Base-by-base conservation (phyloP, 2,797 vertebrate genomes). In the Aulostomus chinensis region DNA sequence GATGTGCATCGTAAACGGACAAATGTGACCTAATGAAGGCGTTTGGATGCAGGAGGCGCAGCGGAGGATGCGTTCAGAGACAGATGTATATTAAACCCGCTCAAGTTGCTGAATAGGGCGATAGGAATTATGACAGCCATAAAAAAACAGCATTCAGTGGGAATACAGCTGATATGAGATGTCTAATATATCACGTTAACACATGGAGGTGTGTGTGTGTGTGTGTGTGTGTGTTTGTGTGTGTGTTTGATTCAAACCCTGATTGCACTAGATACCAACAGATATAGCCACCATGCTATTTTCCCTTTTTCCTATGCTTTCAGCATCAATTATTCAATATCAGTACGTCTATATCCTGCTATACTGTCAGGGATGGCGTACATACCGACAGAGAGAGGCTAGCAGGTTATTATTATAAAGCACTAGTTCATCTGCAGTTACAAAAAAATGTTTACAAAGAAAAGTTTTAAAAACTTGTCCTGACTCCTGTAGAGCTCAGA, bases 321-420 rank as follows among this genome's bases (percentile, higher is more conserved):
- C 64, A 66, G 21, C 73, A 84, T 89, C 38, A 76, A 86, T 85
- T 70, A 86, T 87, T 87, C 60, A 86, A n/a, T 30, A 53, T 29
- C 13, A 39, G 20, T 8, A 37, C 4, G 8, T 80, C 60, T 62
- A 61, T 61, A 78, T 65, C 50, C 54, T 75, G 64, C 74, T 65
- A 70, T 32, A 22, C 47, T 46, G 55, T 25, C 28, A 39, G 28
- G 42, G 38, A 72, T 48, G n/a, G 36, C 5, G 4, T 24, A 18
- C 28, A n/a, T n/a, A 8, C 14, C 24, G 7, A 28, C 24, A 17
- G 10, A 1, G 28, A 17, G 32, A 13, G 14, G 32, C 12, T 26
- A n/a, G 39, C 39, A 16, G 13, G 5, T 24, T 10, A n/a, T n/a
- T n/a, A n/a, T n/a, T n/a, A n/a, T n/a, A n/a, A n/a, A n/a, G n/a